Evolutionary conservation across 2,888 invertebrate species (phyloP).

Genomic region (Microdon myrmicae): DNA sequence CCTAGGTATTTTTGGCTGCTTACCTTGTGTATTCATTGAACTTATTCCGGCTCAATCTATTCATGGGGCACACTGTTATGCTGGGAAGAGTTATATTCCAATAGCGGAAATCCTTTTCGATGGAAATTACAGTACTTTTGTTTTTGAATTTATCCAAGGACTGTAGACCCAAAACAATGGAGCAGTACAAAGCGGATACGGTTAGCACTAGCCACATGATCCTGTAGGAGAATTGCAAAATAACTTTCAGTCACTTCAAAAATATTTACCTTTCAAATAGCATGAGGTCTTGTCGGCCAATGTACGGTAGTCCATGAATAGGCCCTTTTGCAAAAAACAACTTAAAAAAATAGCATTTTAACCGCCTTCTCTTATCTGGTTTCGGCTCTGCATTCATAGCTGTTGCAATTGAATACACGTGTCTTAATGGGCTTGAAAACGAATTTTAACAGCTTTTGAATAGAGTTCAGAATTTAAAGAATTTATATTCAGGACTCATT

Average conservation of each 20-base stretch:
- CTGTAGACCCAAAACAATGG: conserved; percentile 59
- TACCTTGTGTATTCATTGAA: conserved; percentile 58
- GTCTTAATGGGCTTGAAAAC: no score
- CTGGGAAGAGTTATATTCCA: conserved; percentile 64
- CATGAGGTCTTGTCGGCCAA: conserved; percentile 55
- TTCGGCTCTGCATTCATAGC: no score
- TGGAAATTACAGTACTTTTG: conserved; percentile 63
- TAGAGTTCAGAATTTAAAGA: no score
- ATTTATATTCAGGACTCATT: no score
- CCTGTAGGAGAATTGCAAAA: conserved; percentile 47
- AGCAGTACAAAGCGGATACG: conserved; percentile 57
- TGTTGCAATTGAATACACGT: no score
- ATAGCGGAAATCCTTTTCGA: conserved; percentile 63
- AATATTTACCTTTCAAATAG: conserved; percentile 57
- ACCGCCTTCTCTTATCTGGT: no score
- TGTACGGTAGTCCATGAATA: conserved; percentile 62
- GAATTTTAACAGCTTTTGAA: no score
- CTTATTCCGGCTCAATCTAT: conserved; percentile 56
- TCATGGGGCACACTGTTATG: conserved; percentile 63
- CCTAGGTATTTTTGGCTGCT: no score
- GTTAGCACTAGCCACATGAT: conserved; percentile 60
- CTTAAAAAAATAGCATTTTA: conserved; percentile 45
- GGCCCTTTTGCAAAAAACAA: conserved; percentile 60
- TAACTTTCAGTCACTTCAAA: conserved; percentile 30
- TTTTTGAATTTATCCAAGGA: conserved; percentile 61